Evolutionary conservation across 2,888 invertebrate species (phyloP).

Genomic region (Polymixis flavicincta): DNA sequence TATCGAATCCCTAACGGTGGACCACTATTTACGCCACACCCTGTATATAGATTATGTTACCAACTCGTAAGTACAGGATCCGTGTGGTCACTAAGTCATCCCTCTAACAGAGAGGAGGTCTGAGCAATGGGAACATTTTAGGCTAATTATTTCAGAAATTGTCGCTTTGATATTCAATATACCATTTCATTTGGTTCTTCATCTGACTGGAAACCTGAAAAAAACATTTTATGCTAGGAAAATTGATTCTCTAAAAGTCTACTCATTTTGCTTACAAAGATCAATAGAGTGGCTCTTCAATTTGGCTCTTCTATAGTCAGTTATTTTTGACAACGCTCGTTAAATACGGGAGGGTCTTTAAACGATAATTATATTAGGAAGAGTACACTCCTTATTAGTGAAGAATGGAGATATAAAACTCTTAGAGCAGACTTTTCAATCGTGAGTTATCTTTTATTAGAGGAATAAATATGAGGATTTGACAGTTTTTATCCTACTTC

Average conservation of each 20-base stretch:
- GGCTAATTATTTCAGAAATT: neutral
- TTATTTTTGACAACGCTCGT: slow-evolving; percentile 3
- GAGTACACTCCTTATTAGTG: neutral
- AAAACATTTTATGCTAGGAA: no score
- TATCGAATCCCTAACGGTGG: no score
- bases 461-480: no score
- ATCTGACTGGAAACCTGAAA: neutral
- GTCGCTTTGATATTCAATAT: neutral
- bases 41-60: no score
- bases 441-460: neutral
- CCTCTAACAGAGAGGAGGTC: neutral
- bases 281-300: neutral
- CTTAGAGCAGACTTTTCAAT: neutral
- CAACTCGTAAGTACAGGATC: neutral
- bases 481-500: no score
- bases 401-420: slow-evolving; percentile 3
- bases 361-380: slow-evolving; percentile 17
- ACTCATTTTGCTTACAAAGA: slow-evolving; percentile 4
- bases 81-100: neutral
- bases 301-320: neutral
- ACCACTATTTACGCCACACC: no score
- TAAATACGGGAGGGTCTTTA: slow-evolving; percentile 1
- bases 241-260: neutral
- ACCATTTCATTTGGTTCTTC: neutral
- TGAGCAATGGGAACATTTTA: neutral